Evolutionary conservation across 2,797 vertebrate genomes (phyloP).

Genomic region (Serranus cabrilla): DNA sequence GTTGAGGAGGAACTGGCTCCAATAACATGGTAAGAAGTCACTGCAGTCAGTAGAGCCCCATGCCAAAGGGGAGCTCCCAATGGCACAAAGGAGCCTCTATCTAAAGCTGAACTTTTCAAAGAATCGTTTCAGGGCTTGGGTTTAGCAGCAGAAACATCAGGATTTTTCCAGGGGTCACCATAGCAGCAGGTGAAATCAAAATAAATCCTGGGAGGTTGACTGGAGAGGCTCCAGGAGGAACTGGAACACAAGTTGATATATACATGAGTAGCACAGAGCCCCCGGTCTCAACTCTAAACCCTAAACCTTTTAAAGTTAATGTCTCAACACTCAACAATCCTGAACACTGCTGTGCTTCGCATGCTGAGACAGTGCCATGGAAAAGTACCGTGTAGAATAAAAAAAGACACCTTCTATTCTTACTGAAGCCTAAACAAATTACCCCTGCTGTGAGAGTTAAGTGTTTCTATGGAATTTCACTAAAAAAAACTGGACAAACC

Average conservation of each 20-base stretch:
- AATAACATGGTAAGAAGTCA: slow-evolving; percentile 74
- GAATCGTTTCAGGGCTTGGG: slow-evolving; percentile 63
- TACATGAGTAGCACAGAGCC: slow-evolving; percentile 17
- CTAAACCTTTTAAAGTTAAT: slow-evolving; percentile 49
- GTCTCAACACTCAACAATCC: slow-evolving; percentile 49
- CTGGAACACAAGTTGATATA: slow-evolving; percentile 30
- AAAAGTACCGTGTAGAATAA: slow-evolving; percentile 67
- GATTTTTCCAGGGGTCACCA: slow-evolving; percentile 66
- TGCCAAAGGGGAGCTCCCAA: slow-evolving; percentile 68
- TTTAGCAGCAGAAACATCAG: slow-evolving; percentile 58
- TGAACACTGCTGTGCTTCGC: slow-evolving; percentile 31
- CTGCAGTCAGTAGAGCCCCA: slow-evolving; percentile 51
- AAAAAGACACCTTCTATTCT: slow-evolving; percentile 54
- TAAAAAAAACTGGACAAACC: slow-evolving; percentile 38
- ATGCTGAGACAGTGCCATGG: slow-evolving; percentile 55
- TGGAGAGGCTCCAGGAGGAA: slow-evolving; percentile 20
- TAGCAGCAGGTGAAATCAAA: slow-evolving; percentile 75
- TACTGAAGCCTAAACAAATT: slow-evolving; percentile 37
- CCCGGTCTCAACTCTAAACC: slow-evolving; percentile 48
- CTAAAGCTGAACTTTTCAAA: slow-evolving; percentile 58
- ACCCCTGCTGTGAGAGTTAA: slow-evolving; percentile 30
- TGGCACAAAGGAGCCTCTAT: slow-evolving; percentile 80
- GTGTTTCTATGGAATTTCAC: slow-evolving; percentile 55
- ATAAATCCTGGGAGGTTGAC: slow-evolving; percentile 51
- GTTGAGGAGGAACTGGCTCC: slow-evolving; percentile 65